Evolutionary conservation across 37 sponge, comb jelly and placozoan species (phyloP).

Genomic region (Spongia lamella): DNA sequence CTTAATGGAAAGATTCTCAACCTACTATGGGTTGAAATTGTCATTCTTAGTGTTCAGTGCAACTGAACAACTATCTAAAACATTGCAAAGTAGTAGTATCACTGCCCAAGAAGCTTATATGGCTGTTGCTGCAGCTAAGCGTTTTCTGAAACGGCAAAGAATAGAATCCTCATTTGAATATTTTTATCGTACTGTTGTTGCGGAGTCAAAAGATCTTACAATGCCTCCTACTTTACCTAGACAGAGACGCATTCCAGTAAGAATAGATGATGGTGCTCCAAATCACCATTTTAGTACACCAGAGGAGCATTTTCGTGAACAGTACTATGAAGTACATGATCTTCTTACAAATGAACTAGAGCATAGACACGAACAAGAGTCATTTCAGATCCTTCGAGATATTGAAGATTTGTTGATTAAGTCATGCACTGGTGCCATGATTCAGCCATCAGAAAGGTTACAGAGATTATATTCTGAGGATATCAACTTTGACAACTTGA

Average conservation of each 20-base stretch:
- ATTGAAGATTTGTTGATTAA: conserved; percentile 10
- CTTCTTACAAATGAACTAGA: conserved; percentile 30
- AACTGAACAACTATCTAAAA: conserved; percentile 47
- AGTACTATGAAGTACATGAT: conserved; percentile 38
- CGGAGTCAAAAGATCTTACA: conserved; percentile 3
- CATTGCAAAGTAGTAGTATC: conserved; percentile 26
- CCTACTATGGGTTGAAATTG: conserved; percentile 50
- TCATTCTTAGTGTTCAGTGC: conserved; percentile 31
- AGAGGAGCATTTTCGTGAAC: conserved; percentile 29
- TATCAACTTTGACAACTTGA: conserved; percentile 29
- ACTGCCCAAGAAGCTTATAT: conserved; percentile 36
- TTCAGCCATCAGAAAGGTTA: conserved; percentile 16
- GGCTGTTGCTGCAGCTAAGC: conserved; percentile 15
- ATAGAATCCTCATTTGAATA: conserved; percentile 23
- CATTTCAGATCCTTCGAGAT: conserved; percentile 14
- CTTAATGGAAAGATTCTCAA: conserved; percentile 26
- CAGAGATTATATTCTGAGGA: conserved; percentile 39
- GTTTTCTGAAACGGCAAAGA: conserved; percentile 26
- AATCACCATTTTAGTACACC: conserved; percentile 21
- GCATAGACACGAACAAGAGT: conserved; percentile 37
- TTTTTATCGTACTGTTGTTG: conserved; percentile 18
- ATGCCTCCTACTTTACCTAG: conserved; percentile 23
- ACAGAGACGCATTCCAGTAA: conserved; percentile 10
- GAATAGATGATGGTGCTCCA: background rate
- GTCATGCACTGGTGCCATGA: conserved; percentile 11